Evolutionary conservation across 2,113 vertebrate genomes (phyloP).

Genomic region (Catharus minimus): DNA sequence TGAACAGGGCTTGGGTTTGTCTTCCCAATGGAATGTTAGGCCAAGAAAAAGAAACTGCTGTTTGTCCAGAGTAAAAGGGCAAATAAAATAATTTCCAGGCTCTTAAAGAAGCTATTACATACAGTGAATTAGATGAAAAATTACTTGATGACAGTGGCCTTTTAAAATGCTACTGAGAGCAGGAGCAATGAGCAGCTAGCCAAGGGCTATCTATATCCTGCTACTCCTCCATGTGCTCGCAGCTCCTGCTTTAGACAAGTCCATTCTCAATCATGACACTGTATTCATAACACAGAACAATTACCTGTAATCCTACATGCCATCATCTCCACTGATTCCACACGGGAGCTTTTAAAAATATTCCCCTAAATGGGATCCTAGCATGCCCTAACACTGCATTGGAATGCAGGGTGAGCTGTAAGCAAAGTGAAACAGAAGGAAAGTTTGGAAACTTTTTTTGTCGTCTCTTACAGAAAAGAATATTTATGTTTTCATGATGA

Average conservation of each 20-base stretch:
- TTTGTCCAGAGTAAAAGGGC: slow-evolving; percentile 52
- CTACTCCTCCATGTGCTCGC: not conserved
- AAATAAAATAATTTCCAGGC: slow-evolving; percentile 52
- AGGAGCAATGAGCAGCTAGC: slow-evolving; percentile 4
- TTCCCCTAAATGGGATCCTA: not conserved
- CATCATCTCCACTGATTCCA: not conserved
- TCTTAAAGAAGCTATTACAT: slow-evolving; percentile 47
- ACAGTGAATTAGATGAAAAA: slow-evolving; percentile 47
- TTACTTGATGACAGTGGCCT: slow-evolving; percentile 50
- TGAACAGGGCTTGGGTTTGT: slow-evolving; percentile 24
- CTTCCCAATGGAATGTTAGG: not conserved
- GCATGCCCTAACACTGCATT: not conserved
- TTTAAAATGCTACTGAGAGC: slow-evolving; percentile 8
- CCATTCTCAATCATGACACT: not conserved
- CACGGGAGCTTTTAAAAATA: slow-evolving; percentile 3
- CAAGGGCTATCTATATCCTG: slow-evolving; percentile 17
- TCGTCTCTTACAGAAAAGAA: not conserved
- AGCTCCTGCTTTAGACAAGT: slow-evolving; percentile 7
- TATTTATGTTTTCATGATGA: not conserved
- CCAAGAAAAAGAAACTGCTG: slow-evolving; percentile 61
- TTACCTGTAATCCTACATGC: slow-evolving; percentile 1
- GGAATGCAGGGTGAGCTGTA: not conserved
- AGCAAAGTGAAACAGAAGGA: not conserved
- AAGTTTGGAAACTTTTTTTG: not conserved
- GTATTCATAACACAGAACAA: not conserved